Evolutionary conservation across 2,888 invertebrate genomes (phyloP).

Genomic region (Chrysopilus asiliformis): DNA sequence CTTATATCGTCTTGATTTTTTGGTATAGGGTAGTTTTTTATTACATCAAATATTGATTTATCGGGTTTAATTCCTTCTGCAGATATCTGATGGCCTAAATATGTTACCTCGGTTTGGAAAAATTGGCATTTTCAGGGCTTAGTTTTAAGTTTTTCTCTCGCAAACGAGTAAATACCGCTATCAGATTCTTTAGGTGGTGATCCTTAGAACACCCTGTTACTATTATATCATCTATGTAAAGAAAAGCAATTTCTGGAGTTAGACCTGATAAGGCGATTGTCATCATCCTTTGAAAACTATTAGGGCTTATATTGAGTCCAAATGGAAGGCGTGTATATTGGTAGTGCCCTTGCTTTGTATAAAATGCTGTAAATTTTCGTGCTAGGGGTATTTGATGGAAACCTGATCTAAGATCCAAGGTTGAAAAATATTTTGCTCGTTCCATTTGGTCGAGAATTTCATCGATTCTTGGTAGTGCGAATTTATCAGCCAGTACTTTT

Average conservation of each 20-base stretch:
- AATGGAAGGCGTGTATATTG: no score
- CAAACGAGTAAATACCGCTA: no score
- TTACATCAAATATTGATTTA: slow-evolving; percentile 6
- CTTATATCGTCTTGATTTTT: no score
- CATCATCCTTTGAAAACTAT: no score
- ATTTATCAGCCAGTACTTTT: slow-evolving; percentile 5
- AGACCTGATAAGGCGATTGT: slow-evolving; percentile 18
- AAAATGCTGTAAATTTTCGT: no score
- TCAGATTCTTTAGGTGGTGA: slow-evolving; percentile 6
- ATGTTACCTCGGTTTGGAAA: slow-evolving; percentile 12
- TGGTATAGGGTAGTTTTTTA: no score
- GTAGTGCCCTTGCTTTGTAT: no score
- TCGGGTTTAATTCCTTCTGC: slow-evolving; percentile 8
- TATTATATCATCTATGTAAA: slow-evolving; percentile 20
- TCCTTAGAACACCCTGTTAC: slow-evolving; percentile 16
- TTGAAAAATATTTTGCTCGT: no score
- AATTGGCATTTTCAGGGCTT: slow-evolving; percentile 13
- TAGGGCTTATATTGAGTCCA: no score
- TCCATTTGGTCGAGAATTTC: no score
- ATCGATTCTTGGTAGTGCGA: no score
- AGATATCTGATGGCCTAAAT: slow-evolving; percentile 9
- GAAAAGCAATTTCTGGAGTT: slow-evolving; percentile 14
- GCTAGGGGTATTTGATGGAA: slow-evolving; percentile 5
- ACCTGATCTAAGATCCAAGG: slow-evolving; percentile 16
- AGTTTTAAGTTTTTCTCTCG: slow-evolving; percentile 11